Conservation (phyloP, 2,113 vertebrate species). For the Paramormyrops kingsleyae region DNA sequence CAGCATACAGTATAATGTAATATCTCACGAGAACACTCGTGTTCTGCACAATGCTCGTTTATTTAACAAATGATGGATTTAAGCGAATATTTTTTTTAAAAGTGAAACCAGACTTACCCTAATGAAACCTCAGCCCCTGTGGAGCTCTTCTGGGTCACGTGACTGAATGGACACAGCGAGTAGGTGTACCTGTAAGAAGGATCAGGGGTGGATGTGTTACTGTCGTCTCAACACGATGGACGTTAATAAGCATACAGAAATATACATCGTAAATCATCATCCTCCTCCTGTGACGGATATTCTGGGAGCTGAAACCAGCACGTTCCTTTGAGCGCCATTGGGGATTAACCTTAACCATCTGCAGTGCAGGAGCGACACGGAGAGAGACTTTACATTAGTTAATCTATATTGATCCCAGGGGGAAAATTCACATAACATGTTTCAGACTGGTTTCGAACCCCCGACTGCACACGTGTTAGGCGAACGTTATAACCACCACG, state of each 20-base stretch:
- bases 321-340: background rate
- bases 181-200: conserved; percentile 49
- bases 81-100: background rate
- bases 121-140: conserved; percentile 53
- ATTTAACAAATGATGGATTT: conserved; percentile 2
- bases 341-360: background rate
- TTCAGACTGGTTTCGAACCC: background rate
- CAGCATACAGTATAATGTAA: background rate
- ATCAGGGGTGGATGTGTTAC: background rate
- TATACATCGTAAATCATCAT: background rate
- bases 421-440: background rate
- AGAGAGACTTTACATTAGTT: background rate
- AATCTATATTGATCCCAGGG: background rate
- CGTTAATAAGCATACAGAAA: background rate
- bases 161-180: conserved; percentile 56
- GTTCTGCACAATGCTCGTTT: background rate
- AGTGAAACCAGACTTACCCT: conserved; percentile 42
- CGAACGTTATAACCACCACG: background rate
- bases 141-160: conserved; percentile 52
- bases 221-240: background rate
- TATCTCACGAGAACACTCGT: background rate
- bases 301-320: background rate
- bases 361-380: background rate
- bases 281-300: background rate
- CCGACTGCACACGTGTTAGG: background rate